Conservation (phyloP, 2,113 vertebrate genomes). For the Rutilus rutilus region DNA sequence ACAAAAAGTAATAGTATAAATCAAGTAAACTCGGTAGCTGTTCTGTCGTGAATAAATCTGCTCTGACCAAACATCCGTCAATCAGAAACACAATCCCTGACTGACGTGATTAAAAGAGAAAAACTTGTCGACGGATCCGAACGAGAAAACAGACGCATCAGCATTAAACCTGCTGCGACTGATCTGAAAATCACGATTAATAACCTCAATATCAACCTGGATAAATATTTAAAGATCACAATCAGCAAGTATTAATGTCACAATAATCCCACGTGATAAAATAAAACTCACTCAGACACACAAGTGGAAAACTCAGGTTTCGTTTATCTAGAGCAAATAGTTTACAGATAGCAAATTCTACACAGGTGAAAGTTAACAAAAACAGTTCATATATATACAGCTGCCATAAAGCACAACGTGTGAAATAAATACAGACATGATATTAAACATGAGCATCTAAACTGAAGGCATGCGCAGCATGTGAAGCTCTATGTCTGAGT, state of each 20-base stretch:
- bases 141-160: not conserved
- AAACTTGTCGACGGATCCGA: not conserved
- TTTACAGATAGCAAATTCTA: conserved; percentile 89
- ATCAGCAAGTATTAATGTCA: not conserved
- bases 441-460: conserved; percentile 80
- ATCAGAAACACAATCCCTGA: not conserved
- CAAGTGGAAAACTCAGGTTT: conserved; percentile 58
- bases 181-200: not conserved
- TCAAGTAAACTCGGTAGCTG: not conserved
- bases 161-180: not conserved
- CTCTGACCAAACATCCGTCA: not conserved
- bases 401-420: conserved; percentile 77
- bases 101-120: not conserved
- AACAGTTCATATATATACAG: conserved; percentile 87
- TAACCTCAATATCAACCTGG: not conserved
- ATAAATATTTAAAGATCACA: conserved; percentile 6
- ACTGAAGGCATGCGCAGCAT: conserved; percentile 72
- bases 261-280: not conserved
- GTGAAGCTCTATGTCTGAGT: conserved; percentile 72
- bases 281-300: conserved; percentile 4
- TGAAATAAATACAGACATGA: conserved; percentile 90
- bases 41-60: not conserved
- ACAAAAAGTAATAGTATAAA: not conserved
- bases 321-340: conserved; percentile 77
- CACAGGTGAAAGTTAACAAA: conserved; percentile 88